These are phyloP conservation scores for Erebia ligea DNA, from an alignment of 2,888 invertebrate genomes.

Conservation along the genomic window DNA sequence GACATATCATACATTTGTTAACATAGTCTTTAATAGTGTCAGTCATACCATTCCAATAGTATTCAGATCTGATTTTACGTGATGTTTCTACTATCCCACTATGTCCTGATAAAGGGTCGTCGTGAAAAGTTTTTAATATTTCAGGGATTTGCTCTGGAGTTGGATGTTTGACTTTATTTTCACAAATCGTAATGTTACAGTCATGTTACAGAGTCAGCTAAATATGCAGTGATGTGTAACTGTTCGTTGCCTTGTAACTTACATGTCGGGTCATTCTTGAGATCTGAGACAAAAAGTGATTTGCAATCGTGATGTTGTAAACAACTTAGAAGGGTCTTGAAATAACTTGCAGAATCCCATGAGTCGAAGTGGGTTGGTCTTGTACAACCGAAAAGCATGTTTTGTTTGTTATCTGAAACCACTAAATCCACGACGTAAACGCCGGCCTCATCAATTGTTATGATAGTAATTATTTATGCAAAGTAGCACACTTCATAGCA, in stretches of 20 bases:
- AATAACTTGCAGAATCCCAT: constrained; percentile 50
- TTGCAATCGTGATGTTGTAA: constrained; percentile 42
- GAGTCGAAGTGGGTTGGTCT: constrained; percentile 44
- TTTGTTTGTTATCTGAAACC: constrained; percentile 46
- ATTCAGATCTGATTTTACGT: constrained; percentile 23
- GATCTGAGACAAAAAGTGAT: constrained; percentile 43
- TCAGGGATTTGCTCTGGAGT: constrained; percentile 25
- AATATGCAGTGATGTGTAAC: constrained; percentile 43
- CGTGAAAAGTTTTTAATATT: constrained; percentile 41
- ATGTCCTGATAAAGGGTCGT: constrained; percentile 41
- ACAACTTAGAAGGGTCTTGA: constrained; percentile 46
- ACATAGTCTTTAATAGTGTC: constrained; percentile 17
- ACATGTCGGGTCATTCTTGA: constrained; percentile 43
- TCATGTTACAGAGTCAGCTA: constrained; percentile 48
- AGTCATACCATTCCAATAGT: constrained; percentile 19
- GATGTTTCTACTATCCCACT: constrained; percentile 22
- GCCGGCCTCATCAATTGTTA: too few relatives aligned
- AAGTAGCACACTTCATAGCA: too few relatives aligned
- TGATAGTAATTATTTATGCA: too few relatives aligned
- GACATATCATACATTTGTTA: constrained; percentile 12
- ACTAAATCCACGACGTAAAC: constrained; percentile 46
- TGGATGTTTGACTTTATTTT: constrained; percentile 32
- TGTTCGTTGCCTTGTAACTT: constrained; percentile 45
- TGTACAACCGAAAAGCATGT: constrained; percentile 38
- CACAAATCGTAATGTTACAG: constrained; percentile 11